phyloP scores from a whole-genome alignment of 2,888 invertebrate species.

The Thereva unica region DNA sequence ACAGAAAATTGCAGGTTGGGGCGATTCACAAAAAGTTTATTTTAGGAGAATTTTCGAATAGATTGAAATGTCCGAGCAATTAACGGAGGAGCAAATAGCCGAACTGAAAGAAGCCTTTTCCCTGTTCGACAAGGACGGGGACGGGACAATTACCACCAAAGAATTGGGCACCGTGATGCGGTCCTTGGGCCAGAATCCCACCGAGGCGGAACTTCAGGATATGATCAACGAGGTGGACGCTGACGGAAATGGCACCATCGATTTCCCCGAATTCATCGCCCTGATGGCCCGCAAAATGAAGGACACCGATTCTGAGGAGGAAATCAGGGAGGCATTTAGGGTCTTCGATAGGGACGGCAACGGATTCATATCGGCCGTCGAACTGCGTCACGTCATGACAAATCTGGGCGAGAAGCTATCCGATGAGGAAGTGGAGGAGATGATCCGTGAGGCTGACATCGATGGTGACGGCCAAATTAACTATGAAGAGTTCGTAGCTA shows the following conservation, averaged over 20 bases:
- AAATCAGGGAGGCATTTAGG: constrained; percentile 96
- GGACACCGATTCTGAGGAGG: constrained; percentile 96
- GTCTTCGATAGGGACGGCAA: constrained; percentile 99
- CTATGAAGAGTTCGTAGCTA: constrained; percentile 82
- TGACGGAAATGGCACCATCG: constrained; percentile 91
- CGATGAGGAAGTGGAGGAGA: constrained; percentile 98
- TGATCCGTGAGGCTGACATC: constrained; percentile 97
- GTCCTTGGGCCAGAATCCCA: constrained; percentile 98
- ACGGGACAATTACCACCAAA: constrained; percentile 99
- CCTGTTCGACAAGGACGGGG: constrained; percentile 99
- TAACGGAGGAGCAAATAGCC: constrained; percentile 98
- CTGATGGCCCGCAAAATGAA: constrained; percentile 99
- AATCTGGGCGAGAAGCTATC: constrained; percentile 98
- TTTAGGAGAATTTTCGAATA: too few relatives aligned
- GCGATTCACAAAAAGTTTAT: too few relatives aligned
- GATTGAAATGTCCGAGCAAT: constrained; percentile 76
- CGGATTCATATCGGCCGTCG: constrained; percentile 96
- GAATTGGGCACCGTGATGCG: constrained; percentile 99
- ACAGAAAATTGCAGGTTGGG: too few relatives aligned
- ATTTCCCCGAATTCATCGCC: constrained; percentile 97
- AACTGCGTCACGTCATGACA: constrained; percentile 97
- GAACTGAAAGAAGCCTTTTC: constrained; percentile 99
- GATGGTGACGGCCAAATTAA: constrained; percentile 95
- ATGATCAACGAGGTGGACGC: constrained; percentile 99
- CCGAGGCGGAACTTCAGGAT: constrained; percentile 98